Percentiles rank a stretch among this genome's conserved stretches.
These are phyloP conservation scores for Cossypha caffra DNA, from an alignment of 2,797 vertebrate genomes.

Conservation along the genomic window DNA sequence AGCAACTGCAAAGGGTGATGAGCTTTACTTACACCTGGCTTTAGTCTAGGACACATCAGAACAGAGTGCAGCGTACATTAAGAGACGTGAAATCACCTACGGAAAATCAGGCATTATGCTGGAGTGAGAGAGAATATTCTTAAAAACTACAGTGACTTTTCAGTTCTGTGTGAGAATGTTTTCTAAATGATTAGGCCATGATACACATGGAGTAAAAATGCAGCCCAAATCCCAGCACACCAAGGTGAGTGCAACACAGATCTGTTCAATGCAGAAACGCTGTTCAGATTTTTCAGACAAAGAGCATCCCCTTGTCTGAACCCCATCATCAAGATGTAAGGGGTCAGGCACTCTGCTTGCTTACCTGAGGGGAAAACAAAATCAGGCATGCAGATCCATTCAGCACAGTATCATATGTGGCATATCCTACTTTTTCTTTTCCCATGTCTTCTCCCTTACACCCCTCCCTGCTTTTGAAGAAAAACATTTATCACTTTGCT, in stretches of 20 bases:
- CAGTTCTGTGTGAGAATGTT: background rate
- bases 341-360: background rate
- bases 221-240: background rate
- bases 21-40: background rate
- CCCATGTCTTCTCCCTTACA: background rate
- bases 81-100: background rate
- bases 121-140: background rate
- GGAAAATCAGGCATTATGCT: background rate
- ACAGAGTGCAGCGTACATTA: background rate
- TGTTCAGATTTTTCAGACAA: background rate
- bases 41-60: background rate
- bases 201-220: background rate
- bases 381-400: background rate
- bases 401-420: background rate
- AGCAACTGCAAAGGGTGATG: background rate
- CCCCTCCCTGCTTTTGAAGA: constrained; percentile 16
- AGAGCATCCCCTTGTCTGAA: background rate
- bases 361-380: background rate
- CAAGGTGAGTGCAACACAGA: background rate
- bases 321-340: background rate
- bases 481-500: constrained; percentile 59
- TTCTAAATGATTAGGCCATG: background rate
- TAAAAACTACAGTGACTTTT: background rate
- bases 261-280: background rate
- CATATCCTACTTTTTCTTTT: background rate